Evolutionary conservation across 37 sponge, comb jelly and placozoan genomes (phyloP).

Genomic region (Diacarnus erythraeanus): DNA sequence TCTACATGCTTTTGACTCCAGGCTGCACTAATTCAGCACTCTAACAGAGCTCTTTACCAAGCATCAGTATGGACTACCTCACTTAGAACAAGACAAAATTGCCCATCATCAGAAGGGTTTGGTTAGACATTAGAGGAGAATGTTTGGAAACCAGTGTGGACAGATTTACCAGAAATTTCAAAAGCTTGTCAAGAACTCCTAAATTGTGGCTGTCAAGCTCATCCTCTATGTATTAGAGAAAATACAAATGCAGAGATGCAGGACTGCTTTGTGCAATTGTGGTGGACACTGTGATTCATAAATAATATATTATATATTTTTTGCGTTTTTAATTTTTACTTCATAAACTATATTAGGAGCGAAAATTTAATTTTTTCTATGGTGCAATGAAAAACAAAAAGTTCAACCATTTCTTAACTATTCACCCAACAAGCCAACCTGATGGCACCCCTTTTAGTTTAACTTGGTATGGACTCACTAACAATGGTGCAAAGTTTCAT

Average conservation of each 20-base stretch:
- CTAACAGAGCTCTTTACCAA: not conserved
- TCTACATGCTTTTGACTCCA: not conserved
- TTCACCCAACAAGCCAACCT: too few species aligned
- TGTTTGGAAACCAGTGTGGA: not conserved
- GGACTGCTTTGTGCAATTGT: not conserved
- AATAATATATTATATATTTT: not conserved
- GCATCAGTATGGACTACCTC: constrained; percentile 1
- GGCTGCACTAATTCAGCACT: constrained; percentile 1
- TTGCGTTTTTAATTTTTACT: too few species aligned
- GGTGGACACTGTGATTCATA: not conserved
- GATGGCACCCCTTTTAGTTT: too few species aligned
- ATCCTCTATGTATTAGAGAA: not conserved
- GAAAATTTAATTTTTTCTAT: too few species aligned
- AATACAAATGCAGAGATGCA: not conserved
- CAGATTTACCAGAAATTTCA: not conserved
- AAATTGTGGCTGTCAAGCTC: not conserved
- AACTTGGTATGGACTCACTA: too few species aligned
- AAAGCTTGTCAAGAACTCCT: too few species aligned
- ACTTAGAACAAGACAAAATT: not conserved
- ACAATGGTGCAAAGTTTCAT: too few species aligned
- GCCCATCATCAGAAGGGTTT: not conserved
- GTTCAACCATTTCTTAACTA: too few species aligned
- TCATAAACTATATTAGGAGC: too few species aligned
- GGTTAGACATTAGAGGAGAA: not conserved
- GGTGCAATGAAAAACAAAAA: too few species aligned